These are phyloP conservation scores for Rhyacichthys aspro DNA, from an alignment of 2,797 vertebrate genomes.

Conservation along the genomic window DNA sequence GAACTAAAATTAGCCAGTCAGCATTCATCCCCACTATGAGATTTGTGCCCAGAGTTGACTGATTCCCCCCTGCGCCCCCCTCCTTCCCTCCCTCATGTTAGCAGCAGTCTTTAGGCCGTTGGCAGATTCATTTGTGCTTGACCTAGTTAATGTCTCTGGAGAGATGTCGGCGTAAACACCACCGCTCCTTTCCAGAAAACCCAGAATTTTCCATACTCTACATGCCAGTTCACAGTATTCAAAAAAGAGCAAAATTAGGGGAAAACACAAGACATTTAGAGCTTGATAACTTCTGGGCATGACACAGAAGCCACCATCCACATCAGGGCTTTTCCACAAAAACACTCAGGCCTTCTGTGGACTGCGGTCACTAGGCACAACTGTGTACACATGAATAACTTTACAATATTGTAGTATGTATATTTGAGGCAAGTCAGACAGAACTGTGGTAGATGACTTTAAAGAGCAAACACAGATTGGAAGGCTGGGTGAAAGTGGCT, in stretches of 20 bases:
- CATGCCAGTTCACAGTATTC: constrained; percentile 29
- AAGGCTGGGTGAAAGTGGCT: too few species aligned
- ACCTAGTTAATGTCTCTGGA: constrained; percentile 75
- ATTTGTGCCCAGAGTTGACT: constrained; percentile 54
- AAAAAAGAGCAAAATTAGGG: background rate
- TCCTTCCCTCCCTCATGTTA: constrained; percentile 31
- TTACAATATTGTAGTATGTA: background rate
- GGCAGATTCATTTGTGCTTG: constrained; percentile 73
- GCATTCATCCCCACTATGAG: constrained; percentile 54
- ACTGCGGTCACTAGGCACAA: background rate
- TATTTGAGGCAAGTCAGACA: background rate
- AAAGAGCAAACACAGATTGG: background rate
- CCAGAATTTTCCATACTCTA: constrained; percentile 71
- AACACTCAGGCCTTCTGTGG: too few species aligned
- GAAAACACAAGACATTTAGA: background rate
- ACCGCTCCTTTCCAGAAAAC: constrained; percentile 54
- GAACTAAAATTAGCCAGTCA: constrained; percentile 60
- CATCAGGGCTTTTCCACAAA: too few species aligned
- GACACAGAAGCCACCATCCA: too few species aligned
- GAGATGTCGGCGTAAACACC: constrained; percentile 69
- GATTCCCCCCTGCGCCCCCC: constrained; percentile 2
- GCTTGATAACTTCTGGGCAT: too few species aligned
- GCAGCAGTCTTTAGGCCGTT: constrained; percentile 59
- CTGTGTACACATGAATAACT: too few species aligned
- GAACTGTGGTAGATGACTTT: background rate